Evolutionary conservation across 1,140 invertebrate species (phyloP).

Genomic region (Himalopsyche phryganea): DNA sequence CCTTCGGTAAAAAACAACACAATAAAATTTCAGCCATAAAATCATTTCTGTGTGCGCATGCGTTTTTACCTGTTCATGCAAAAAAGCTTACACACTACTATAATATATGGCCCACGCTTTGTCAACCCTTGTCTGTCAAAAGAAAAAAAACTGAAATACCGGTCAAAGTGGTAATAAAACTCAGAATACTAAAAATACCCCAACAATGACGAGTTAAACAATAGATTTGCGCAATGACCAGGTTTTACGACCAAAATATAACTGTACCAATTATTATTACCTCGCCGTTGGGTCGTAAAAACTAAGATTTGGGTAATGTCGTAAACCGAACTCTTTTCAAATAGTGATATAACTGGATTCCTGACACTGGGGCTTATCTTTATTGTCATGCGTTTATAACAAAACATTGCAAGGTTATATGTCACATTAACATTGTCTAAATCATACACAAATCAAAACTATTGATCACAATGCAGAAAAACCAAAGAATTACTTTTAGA

Average conservation of each 20-base stretch:
- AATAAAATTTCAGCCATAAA: background rate
- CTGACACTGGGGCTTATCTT: conserved; percentile 16
- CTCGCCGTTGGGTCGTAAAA: conserved; percentile 26
- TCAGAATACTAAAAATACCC: conserved; percentile 21
- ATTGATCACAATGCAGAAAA: too few relatives aligned
- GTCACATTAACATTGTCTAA: too few relatives aligned
- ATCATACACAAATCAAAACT: too few relatives aligned
- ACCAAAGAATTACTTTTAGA: too few relatives aligned
- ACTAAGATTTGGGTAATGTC: conserved; percentile 27
- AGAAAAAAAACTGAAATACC: conserved; percentile 15
- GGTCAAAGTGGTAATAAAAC: conserved; percentile 18
- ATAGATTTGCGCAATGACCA: conserved; percentile 21
- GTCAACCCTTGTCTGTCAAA: conserved; percentile 21
- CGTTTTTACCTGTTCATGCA: background rate
- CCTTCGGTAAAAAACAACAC: too few relatives aligned
- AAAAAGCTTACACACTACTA: background rate
- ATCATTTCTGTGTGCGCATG: background rate
- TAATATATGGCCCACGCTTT: background rate
- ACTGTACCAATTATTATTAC: conserved; percentile 30
- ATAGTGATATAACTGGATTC: conserved; percentile 22
- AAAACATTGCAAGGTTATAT: conserved; percentile 1
- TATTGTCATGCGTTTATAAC: conserved; percentile 13
- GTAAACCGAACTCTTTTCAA: conserved; percentile 25
- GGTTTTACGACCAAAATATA: conserved; percentile 28
- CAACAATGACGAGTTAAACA: conserved; percentile 32